Evolutionary conservation across 2,797 vertebrate species (phyloP).

Genomic region (Gobio occitaniae): DNA sequence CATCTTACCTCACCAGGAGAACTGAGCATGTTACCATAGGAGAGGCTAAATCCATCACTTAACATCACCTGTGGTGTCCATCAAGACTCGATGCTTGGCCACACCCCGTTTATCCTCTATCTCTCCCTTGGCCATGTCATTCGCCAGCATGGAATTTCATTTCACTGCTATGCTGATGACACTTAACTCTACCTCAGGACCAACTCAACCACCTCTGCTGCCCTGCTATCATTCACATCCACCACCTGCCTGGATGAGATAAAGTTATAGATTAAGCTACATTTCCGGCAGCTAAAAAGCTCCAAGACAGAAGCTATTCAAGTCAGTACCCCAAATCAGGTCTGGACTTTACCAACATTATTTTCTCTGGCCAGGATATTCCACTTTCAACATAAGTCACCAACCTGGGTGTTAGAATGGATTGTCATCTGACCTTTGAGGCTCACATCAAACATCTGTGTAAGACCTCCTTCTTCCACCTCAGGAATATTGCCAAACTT

Average conservation of each 20-base stretch:
- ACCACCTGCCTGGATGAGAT: neutral
- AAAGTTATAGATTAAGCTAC: neutral
- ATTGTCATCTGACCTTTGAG: conserved; percentile 3
- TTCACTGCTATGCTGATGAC: neutral
- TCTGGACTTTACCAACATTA: conserved; percentile 8
- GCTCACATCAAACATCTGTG: conserved; percentile 9
- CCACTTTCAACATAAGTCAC: conserved; percentile 15
- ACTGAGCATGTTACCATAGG: too few relatives aligned
- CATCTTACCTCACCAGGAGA: too few relatives aligned
- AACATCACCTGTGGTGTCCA: too few relatives aligned
- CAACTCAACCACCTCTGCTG: neutral
- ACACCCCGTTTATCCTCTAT: neutral
- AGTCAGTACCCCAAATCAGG: conserved; percentile 20
- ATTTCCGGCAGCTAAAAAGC: neutral
- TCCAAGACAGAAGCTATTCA: conserved; percentile 35
- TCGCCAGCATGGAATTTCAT: neutral
- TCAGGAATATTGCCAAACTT: conserved; percentile 22
- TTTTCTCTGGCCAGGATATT: conserved; percentile 1
- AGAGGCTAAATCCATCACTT: too few relatives aligned
- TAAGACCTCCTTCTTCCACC: conserved; percentile 33
- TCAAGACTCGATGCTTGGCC: too few relatives aligned
- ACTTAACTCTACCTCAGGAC: neutral
- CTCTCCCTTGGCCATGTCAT: neutral
- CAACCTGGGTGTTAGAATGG: conserved; percentile 4
- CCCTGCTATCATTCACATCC: neutral